A percentile compares a stretch with the other conserved stretches of the same genome.
Evolutionary conservation across 2,113 vertebrate species (phyloP).

Genomic region (Tachysurus fulvidraco): DNA sequence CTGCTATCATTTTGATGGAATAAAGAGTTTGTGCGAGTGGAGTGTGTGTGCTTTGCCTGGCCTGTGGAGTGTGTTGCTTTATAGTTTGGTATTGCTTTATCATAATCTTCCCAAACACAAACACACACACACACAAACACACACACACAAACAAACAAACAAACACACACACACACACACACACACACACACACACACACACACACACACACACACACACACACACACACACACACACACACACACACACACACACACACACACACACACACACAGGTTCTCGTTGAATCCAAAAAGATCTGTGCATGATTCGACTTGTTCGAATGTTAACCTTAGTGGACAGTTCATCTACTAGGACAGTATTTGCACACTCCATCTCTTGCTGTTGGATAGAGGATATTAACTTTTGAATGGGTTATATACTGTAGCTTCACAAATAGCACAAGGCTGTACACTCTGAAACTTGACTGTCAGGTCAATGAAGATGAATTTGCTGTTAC

Average conservation of each 20-base stretch:
- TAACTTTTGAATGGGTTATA: conserved; percentile 31
- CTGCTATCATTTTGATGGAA: conserved; percentile 37
- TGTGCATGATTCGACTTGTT: neutral
- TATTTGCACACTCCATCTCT: neutral
- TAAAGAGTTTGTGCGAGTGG: neutral
- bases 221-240: too few relatives aligned
- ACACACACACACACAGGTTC: too few relatives aligned
- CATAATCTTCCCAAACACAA: neutral
- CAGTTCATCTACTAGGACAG: neutral
- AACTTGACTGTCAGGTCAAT: conserved; percentile 37
- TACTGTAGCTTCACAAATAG: conserved; percentile 43
- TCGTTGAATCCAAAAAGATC: neutral
- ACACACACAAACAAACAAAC: too few relatives aligned
- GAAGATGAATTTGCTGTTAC: conserved; percentile 46
- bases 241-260: too few relatives aligned
- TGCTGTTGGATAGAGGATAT: conserved; percentile 24
- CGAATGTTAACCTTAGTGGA: neutral
- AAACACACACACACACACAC: too few relatives aligned
- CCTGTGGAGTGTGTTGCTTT: neutral
- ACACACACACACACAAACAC: too few relatives aligned
- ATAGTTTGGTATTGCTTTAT: neutral
- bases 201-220: too few relatives aligned
- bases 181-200: too few relatives aligned
- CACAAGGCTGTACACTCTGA: conserved; percentile 10
- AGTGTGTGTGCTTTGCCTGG: neutral